phyloP scores from a whole-genome alignment of 1,140 invertebrate species.

The Diachasma alloeum region DNA sequence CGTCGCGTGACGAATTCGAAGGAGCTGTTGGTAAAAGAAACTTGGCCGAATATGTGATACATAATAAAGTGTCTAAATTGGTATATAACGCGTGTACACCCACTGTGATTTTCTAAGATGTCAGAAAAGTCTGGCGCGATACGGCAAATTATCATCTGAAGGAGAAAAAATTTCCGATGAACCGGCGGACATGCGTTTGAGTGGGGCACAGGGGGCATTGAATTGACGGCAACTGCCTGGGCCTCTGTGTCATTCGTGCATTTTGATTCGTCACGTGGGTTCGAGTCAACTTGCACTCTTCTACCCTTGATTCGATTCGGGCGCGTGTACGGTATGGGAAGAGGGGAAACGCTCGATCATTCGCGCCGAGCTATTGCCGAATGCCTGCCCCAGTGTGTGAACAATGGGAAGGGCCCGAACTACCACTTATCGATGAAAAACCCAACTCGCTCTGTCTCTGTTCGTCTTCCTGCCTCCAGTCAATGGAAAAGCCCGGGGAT shows the following conservation, averaged over 20 bases:
- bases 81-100: constrained; percentile 5
- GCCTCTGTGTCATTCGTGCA: neutral
- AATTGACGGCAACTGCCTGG: neutral
- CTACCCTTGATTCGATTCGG: constrained; percentile 47
- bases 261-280: constrained; percentile 32
- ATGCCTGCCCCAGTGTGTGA: constrained; percentile 18
- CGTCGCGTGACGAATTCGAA: constrained; percentile 51
- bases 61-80: constrained; percentile 1
- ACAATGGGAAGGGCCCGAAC: constrained; percentile 29
- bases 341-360: neutral
- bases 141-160: neutral
- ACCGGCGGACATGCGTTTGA: neutral
- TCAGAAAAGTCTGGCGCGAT: neutral
- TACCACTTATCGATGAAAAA: constrained; percentile 23
- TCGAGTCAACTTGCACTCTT: neutral
- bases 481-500: neutral
- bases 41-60: constrained; percentile 5
- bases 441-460: neutral
- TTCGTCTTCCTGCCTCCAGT: neutral
- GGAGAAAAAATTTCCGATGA: neutral
- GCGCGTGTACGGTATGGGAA: constrained; percentile 35
- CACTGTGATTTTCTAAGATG: neutral
- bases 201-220: neutral
- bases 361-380: neutral
- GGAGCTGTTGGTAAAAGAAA: constrained; percentile 21